A percentile compares a stretch with the other conserved stretches of the same genome.
phyloP scores from a whole-genome alignment of 2,888 invertebrate genomes.

The Villa cingulata region DNA sequence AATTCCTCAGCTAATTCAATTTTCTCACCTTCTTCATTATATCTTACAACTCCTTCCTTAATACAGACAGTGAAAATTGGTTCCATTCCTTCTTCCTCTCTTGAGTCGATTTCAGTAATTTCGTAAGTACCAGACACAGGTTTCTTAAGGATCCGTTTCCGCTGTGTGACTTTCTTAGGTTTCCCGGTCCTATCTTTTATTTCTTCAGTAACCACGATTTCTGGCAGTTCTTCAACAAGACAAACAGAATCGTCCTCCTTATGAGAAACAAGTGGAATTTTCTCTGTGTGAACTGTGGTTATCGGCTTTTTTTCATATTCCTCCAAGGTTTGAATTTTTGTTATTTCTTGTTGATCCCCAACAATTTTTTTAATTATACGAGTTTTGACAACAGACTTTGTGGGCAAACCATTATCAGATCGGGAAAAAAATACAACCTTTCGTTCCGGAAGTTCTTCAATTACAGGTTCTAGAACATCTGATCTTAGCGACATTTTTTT shows the following conservation, averaged over 20 bases:
- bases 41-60: constrained; percentile 17
- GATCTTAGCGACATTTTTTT: constrained; percentile 23
- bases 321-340: constrained; percentile 31
- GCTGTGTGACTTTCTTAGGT: constrained; percentile 15
- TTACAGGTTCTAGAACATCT: constrained; percentile 24
- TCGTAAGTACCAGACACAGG: constrained; percentile 14
- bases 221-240: constrained; percentile 24
- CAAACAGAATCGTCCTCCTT: constrained; percentile 14
- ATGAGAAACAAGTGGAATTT: constrained; percentile 22
- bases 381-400: constrained; percentile 15
- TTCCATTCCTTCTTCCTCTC: constrained; percentile 27
- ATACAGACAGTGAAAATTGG: constrained; percentile 25
- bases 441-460: constrained; percentile 27
- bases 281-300: constrained; percentile 26
- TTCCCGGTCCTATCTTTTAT: constrained; percentile 13
- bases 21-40: constrained; percentile 24
- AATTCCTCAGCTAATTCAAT: constrained; percentile 20
- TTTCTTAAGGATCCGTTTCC: constrained; percentile 25
- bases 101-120: constrained; percentile 22
- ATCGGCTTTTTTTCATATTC: constrained; percentile 32
- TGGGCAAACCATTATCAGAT: constrained; percentile 14
- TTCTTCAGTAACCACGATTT: constrained; percentile 28
- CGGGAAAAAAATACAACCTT: constrained; percentile 14
- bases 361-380: constrained; percentile 7
- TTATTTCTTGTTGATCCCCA: constrained; percentile 23